Percentiles rank a stretch among this genome's conserved stretches.
phyloP scores from a whole-genome alignment of 2,797 vertebrate genomes.

The Oryzias sinensis region DNA sequence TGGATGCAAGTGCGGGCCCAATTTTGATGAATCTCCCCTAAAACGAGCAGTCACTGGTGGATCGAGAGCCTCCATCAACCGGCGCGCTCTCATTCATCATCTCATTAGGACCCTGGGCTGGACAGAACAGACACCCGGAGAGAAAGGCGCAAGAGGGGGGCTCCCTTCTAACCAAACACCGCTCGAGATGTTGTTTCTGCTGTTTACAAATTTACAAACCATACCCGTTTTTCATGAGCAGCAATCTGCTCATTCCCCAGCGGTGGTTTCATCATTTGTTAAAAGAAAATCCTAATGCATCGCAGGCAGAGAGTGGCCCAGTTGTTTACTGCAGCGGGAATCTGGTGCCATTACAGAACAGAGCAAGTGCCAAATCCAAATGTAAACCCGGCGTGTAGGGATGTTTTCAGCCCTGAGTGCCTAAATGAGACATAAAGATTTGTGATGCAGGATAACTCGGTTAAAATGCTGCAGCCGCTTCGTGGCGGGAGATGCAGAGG shows the following conservation, averaged over 20 bases:
- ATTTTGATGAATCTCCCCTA: conserved; percentile 79
- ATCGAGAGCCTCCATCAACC: conserved; percentile 64
- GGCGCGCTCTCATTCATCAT: conserved; percentile 73
- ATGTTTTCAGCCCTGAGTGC: conserved; percentile 44
- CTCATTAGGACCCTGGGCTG: conserved; percentile 65
- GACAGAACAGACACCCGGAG: conserved; percentile 42
- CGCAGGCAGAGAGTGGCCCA: conserved; percentile 49
- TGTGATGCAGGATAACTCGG: conserved; percentile 46
- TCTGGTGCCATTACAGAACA: conserved; percentile 40
- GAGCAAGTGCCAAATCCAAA: conserved; percentile 54
- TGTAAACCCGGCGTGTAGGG: conserved; percentile 40
- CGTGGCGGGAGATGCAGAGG: conserved; percentile 33
- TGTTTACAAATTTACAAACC: conserved; percentile 63
- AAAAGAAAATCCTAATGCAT: conserved; percentile 51
- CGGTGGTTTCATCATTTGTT: conserved; percentile 46
- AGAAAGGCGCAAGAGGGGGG: conserved; percentile 32
- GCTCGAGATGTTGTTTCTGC: conserved; percentile 28
- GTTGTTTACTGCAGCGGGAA: conserved; percentile 60
- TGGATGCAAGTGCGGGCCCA: conserved; percentile 49
- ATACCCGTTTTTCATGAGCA: conserved; percentile 34
- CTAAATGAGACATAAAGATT: conserved; percentile 53
- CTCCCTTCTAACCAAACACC: conserved; percentile 51
- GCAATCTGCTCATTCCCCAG: conserved; percentile 61
- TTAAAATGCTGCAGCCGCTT: conserved; percentile 37
- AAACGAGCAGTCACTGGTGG: conserved; percentile 73